Evolutionary conservation across 2,797 vertebrate genomes (phyloP), one percentile per base, ranked within the genome.

Genomic region (Diceros bicornis): DNA sequence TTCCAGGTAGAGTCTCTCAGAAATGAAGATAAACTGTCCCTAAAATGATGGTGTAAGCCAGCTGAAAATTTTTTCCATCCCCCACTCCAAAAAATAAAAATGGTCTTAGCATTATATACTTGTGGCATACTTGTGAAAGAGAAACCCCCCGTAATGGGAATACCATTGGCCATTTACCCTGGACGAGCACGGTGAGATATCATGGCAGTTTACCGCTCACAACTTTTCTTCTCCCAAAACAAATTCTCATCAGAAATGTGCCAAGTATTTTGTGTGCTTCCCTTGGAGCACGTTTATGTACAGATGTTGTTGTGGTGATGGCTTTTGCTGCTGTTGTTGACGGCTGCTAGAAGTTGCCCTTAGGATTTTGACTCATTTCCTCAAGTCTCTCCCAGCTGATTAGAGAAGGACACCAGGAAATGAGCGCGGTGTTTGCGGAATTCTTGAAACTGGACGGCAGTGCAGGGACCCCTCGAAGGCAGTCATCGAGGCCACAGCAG

Each of bases 301-400:
- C 98, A 99, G 98, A 98, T 98, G 98, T 98, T 98, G 97, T 98
- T 97, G 90, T 95, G 77, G 64, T 97, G 94, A 97, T 92, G 79
- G 41, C 69, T 97, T 99, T 98, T 96, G 95, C 93, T 98, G 98
- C 95, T 91, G 93, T 96, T 98, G 97, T 97, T 98, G 98, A 97
- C 92, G 86, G 95, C 96, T 69, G 68, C 96, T 85, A 97, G 94
- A 98, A 98, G 98, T 97, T 97, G 97, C 98, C 97, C 98, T 79
- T 98, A 98, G 99, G 98, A 98, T 98, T 98, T 98, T 99, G 99
- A 99, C 98, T 99, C 99, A 99, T 98, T 99, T 99, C 99, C 99
- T 99, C 96, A 98, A 98, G 98, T 97, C 96, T 98, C 98, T 93
- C 98, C 98, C 97, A 97, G 98, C 97, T 98, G 97, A 98, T 98